These are phyloP conservation scores for Heliconius nattereri DNA, from an alignment of 1,140 invertebrate species.

Conservation along the genomic window DNA sequence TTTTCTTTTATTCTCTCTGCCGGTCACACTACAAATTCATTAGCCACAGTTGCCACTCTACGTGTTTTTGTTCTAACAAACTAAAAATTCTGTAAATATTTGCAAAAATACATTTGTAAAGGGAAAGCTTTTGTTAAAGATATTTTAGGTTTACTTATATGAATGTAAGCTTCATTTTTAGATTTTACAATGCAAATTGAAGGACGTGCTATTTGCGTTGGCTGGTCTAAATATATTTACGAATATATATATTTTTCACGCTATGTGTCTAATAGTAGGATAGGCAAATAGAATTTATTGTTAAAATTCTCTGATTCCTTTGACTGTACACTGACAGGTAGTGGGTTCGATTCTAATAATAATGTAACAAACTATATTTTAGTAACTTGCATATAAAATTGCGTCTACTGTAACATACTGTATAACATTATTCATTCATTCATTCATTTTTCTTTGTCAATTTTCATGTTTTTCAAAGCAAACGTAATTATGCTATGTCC, in stretches of 20 bases:
- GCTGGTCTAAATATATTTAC: too few relatives aligned
- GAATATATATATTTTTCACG: too few relatives aligned
- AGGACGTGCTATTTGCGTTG: too few relatives aligned
- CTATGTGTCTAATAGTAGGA: too few relatives aligned
- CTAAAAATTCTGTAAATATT: conserved; percentile 13
- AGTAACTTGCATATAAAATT: too few relatives aligned
- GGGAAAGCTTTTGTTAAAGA: conserved; percentile 5
- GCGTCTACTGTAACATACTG: too few relatives aligned
- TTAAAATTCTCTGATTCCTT: too few relatives aligned
- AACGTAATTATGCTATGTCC: not conserved
- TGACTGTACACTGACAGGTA: too few relatives aligned
- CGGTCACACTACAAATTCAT: conserved; percentile 9
- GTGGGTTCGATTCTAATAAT: too few relatives aligned
- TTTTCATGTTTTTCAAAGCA: not conserved
- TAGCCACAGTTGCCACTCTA: conserved; percentile 7
- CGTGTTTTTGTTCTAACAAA: conserved; percentile 1
- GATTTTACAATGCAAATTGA: not conserved
- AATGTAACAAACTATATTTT: too few relatives aligned
- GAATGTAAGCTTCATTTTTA: not conserved
- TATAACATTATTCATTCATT: not conserved
- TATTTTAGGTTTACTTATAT: conserved; percentile 1
- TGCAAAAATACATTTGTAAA: not conserved
- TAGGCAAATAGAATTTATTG: too few relatives aligned
- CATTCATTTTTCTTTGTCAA: not conserved
- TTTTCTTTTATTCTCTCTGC: conserved; percentile 2